These are phyloP conservation scores for Enhydra lutris DNA, from an alignment of 2,113 vertebrate genomes.

Conservation along the genomic window DNA sequence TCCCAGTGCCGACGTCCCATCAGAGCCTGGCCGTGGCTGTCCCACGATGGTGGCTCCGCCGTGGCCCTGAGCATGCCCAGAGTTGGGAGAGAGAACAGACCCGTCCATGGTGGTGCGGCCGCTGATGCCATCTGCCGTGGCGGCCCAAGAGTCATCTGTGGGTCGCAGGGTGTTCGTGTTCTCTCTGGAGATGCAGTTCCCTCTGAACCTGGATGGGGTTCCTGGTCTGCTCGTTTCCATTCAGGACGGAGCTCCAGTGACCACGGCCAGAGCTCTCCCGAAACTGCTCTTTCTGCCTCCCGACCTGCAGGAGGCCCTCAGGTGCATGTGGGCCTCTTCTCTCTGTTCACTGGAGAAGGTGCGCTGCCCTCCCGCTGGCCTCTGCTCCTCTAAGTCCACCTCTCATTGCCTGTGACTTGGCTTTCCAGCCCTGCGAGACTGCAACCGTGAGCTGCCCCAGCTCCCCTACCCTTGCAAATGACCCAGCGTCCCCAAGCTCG, in stretches of 20 bases:
- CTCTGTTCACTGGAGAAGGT: background rate
- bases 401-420: background rate
- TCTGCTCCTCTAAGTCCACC: background rate
- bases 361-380: background rate
- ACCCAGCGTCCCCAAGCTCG: background rate
- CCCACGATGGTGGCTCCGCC: accelerated
- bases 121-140: background rate
- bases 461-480: background rate
- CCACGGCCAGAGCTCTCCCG: background rate
- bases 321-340: too few species aligned
- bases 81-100: background rate
- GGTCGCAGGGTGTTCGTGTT: background rate
- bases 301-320: background rate
- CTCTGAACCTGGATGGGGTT: background rate
- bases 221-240: background rate
- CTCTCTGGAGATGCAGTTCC: background rate
- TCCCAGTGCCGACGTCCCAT: background rate
- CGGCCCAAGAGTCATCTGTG: background rate
- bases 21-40: background rate
- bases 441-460: background rate
- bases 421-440: background rate
- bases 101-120: background rate
- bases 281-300: background rate
- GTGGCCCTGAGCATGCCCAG: background rate
- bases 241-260: background rate